Base-by-base conservation (phyloP, 2,113 vertebrate genomes). In the Microcebus lehilahytsara region DNA sequence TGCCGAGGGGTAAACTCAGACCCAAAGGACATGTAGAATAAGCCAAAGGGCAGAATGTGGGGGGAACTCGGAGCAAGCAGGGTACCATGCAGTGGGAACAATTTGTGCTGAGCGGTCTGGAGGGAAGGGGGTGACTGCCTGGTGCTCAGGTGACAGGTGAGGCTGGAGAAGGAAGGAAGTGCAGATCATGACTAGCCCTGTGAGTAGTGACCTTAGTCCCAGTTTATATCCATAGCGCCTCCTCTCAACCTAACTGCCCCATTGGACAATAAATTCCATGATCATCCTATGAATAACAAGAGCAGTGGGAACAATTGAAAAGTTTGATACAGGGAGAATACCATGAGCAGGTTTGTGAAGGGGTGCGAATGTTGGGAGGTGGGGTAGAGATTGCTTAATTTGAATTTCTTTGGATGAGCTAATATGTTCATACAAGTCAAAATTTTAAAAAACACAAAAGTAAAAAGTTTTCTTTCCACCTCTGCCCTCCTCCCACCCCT, bases 21-120 rank as follows among this genome's bases (percentile, higher is more conserved):
- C 34, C 30, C 8, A 13, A 56, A 89, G 56, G 37, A 58, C 16
- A 6, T 12, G 64, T 37, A 93, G 74, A 85, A 58, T 40, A 85
- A 90, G 69, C 46, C 37, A 71, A 46, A n/a, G 25, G 20, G 62
- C 6, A 16, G 72, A 46, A 8, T 13, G 20, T 5, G 49, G 30
- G 13, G 25, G 19, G 14, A 9, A 9, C 9, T 0, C 42, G 14
- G 56, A 56, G 64, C 37, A 78, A 46, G 34, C 37, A 34, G 53
- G 46, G 12, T 12, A 23, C 2, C 1, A 0, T 20, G 32, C 27
- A 58, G 66, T 56, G 66, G 49, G 11, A 22, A 12, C 53, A 2
- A 2, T 16, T 16, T 3, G 14, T 12, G 27, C 30, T 1, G 37
- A 27, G 42, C 49, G 22, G 60, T 69, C n/a, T 85, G 78, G 88